Evolutionary conservation across 2,113 vertebrate genomes (phyloP).

Genomic region (Perca schrenkii): DNA sequence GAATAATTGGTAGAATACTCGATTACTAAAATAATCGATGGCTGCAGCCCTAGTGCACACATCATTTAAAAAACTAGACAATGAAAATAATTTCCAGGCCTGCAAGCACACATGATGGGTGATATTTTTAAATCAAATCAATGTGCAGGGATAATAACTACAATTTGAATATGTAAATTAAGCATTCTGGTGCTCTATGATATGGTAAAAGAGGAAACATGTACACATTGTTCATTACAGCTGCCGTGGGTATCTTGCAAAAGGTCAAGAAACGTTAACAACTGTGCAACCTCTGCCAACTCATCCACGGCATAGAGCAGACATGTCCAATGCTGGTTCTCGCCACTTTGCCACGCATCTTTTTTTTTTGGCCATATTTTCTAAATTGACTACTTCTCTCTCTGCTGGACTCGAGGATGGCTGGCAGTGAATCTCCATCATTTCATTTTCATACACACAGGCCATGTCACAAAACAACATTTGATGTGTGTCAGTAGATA

Average conservation of each 20-base stretch:
- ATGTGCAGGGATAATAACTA: background rate
- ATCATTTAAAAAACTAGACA: background rate
- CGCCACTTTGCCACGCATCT: background rate
- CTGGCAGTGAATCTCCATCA: background rate
- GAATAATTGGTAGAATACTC: too few species aligned
- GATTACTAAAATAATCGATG: too few species aligned
- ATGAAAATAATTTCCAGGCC: background rate
- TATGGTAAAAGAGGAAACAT: background rate
- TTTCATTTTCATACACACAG: background rate
- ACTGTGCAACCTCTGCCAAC: background rate
- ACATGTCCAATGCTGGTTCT: background rate
- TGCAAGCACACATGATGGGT: background rate
- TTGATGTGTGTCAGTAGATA: background rate
- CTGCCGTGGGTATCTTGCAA: background rate
- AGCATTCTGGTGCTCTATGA: background rate
- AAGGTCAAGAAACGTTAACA: background rate
- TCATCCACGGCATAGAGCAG: background rate
- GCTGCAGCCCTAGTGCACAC: background rate
- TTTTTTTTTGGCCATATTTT: background rate
- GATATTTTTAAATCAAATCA: background rate
- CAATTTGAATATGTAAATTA: background rate
- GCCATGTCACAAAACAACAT: background rate
- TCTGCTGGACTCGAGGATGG: background rate
- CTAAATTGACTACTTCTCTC: background rate
- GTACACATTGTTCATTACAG: background rate